These are phyloP conservation scores for Venusia cambrica DNA, from an alignment of 2,888 invertebrate genomes.

Conservation along the genomic window DNA sequence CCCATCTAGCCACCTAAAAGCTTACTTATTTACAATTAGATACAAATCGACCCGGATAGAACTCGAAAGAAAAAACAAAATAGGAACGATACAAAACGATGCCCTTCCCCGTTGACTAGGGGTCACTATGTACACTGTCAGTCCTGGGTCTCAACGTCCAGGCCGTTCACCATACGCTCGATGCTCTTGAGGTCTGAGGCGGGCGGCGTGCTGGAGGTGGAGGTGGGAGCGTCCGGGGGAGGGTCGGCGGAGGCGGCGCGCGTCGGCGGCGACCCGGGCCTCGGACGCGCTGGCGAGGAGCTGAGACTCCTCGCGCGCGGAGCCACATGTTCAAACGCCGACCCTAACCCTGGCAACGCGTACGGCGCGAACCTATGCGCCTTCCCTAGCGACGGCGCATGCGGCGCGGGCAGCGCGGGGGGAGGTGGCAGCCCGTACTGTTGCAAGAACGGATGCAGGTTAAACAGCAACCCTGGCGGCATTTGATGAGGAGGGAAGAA, in stretches of 20 bases:
- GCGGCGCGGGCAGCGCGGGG: constrained; percentile 82
- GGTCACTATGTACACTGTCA: constrained; percentile 72
- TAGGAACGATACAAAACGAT: constrained; percentile 79
- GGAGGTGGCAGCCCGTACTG: constrained; percentile 91
- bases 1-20: too few species aligned
- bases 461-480: constrained; percentile 92
- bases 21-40: constrained; percentile 77
- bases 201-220: constrained; percentile 78
- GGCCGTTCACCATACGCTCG: constrained; percentile 98
- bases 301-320: constrained; percentile 86
- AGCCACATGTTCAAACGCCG: constrained; percentile 94
- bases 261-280: constrained; percentile 63
- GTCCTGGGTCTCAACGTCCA: constrained; percentile 90
- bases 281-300: constrained; percentile 77
- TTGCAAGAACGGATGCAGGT: constrained; percentile 93
- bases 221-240: constrained; percentile 79
- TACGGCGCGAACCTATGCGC: constrained; percentile 93
- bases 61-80: constrained; percentile 77
- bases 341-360: constrained; percentile 89
- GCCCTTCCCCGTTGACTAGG: constrained; percentile 45
- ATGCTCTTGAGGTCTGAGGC: constrained; percentile 95
- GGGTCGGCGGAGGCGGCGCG: constrained; percentile 77
- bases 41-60: constrained; percentile 76
- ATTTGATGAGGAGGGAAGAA: constrained; percentile 89
- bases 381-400: constrained; percentile 84